phyloP scores from a whole-genome alignment of 2,113 vertebrate species.

The Ranitomeya imitator region DNA sequence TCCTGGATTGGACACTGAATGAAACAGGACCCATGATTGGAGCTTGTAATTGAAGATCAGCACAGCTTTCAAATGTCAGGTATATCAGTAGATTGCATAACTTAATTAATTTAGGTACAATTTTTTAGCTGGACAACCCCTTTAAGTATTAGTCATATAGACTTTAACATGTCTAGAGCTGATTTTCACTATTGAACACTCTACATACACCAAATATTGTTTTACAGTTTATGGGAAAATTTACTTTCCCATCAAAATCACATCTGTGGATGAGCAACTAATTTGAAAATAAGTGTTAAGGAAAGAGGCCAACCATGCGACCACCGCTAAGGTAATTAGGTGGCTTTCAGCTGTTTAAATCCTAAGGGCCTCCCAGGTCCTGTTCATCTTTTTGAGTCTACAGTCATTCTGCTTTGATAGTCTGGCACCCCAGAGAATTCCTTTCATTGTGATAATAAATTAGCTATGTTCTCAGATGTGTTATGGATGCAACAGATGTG shows the following conservation, averaged over 20 bases:
- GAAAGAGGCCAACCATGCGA: slow-evolving; percentile 25
- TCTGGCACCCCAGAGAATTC: slow-evolving; percentile 55
- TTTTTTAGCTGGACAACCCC: too few species aligned
- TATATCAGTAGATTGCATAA: too few species aligned
- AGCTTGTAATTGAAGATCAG: too few species aligned
- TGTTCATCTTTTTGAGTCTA: slow-evolving; percentile 13
- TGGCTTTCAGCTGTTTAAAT: not conserved
- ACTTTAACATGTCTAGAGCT: too few species aligned
- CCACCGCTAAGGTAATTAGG: slow-evolving; percentile 5
- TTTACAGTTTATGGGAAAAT: not conserved
- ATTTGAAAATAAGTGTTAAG: not conserved
- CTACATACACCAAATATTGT: too few species aligned
- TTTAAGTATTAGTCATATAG: too few species aligned
- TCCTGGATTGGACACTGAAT: too few species aligned
- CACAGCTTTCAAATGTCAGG: too few species aligned
- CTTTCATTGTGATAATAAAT: slow-evolving; percentile 60
- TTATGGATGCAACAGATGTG: slow-evolving; percentile 52
- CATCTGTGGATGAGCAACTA: not conserved
- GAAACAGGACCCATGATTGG: too few species aligned
- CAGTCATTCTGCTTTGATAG: slow-evolving; percentile 52
- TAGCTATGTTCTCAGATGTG: slow-evolving; percentile 56
- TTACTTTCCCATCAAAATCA: not conserved
- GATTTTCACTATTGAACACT: too few species aligned
- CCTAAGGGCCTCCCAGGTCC: not conserved
- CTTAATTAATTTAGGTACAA: too few species aligned